Evolutionary conservation across 2,888 invertebrate species (phyloP).

Genomic region (Troides oblongomaculatus): DNA sequence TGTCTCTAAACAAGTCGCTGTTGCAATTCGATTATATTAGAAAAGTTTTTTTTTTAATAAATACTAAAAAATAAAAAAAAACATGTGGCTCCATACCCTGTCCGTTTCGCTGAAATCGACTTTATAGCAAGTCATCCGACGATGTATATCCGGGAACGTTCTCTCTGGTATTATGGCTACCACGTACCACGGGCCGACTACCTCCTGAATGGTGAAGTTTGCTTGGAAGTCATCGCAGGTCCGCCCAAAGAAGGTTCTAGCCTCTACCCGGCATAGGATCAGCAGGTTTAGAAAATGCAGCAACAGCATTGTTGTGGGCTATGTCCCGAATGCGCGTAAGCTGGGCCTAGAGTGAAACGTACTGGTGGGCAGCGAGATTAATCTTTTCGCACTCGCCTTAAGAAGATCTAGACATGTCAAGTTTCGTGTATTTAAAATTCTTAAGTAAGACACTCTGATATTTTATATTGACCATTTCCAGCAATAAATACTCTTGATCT

Average conservation of each 20-base stretch:
- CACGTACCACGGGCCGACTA: conserved; percentile 62
- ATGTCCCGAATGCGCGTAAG: conserved; percentile 6
- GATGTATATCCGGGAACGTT: conserved; percentile 55
- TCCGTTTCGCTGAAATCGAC: conserved; percentile 69
- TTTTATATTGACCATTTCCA: too few species aligned
- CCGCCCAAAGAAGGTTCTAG: conserved; percentile 38
- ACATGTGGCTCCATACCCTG: conserved; percentile 35
- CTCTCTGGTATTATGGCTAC: conserved; percentile 64
- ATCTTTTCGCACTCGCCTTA: conserved; percentile 17
- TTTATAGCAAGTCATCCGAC: conserved; percentile 52
- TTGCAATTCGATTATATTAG: too few species aligned
- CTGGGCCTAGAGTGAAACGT: conserved; percentile 13
- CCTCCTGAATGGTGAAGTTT: conserved; percentile 51
- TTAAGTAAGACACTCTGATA: too few species aligned
- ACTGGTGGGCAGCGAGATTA: conserved; percentile 13
- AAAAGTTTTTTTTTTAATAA: neutral
- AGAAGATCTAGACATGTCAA: conserved; percentile 20
- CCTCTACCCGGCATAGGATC: conserved; percentile 36
- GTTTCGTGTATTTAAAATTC: too few species aligned
- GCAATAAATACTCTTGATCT: neutral
- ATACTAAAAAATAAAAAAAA: neutral
- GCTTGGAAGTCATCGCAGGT: conserved; percentile 57
- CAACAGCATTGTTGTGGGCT: conserved; percentile 38
- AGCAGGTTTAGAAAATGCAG: conserved; percentile 36
- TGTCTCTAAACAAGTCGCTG: too few species aligned